Conservation (phyloP, 2,888 invertebrate species). For the Sinhomidia bicolor region DNA sequence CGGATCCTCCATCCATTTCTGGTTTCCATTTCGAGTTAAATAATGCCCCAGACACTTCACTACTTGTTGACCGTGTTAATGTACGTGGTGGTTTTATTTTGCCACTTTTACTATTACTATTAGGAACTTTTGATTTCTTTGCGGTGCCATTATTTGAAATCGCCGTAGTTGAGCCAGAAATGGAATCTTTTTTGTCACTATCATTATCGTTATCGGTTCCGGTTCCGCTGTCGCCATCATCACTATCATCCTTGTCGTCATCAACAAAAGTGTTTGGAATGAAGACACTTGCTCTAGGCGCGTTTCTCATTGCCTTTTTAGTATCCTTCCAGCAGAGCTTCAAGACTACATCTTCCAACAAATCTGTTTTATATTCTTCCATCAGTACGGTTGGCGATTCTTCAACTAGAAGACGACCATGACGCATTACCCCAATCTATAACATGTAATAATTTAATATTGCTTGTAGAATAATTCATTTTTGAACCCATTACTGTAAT, state of each 20-base stretch:
- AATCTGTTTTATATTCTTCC: slow-evolving; percentile 51
- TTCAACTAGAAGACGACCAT: slow-evolving; percentile 71
- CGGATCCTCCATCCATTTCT: slow-evolving; percentile 17
- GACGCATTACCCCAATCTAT: slow-evolving; percentile 76
- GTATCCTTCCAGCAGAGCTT: slow-evolving; percentile 55
- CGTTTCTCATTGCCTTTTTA: slow-evolving; percentile 41
- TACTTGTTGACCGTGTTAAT: slow-evolving; percentile 6
- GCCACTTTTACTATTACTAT: background rate
- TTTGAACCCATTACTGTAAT: too few species aligned
- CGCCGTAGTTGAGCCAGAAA: background rate
- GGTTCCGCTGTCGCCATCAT: slow-evolving; percentile 54
- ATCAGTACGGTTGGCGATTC: slow-evolving; percentile 67
- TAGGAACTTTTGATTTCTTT: background rate
- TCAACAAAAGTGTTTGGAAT: background rate
- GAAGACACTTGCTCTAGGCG: background rate
- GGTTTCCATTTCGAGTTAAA: slow-evolving; percentile 65
- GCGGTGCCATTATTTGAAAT: background rate
- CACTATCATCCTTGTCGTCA: background rate
- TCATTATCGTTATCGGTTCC: slow-evolving; percentile 34
- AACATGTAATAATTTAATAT: background rate
- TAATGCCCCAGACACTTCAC: slow-evolving; percentile 35
- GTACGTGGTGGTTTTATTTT: background rate
- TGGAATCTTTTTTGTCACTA: background rate
- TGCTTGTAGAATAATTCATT: background rate
- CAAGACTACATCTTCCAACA: slow-evolving; percentile 72